Percentiles rank a stretch among this genome's conserved stretches.
Evolutionary conservation across 1,140 invertebrate genomes (phyloP).

Genomic region (Coptotermes formosanus): DNA sequence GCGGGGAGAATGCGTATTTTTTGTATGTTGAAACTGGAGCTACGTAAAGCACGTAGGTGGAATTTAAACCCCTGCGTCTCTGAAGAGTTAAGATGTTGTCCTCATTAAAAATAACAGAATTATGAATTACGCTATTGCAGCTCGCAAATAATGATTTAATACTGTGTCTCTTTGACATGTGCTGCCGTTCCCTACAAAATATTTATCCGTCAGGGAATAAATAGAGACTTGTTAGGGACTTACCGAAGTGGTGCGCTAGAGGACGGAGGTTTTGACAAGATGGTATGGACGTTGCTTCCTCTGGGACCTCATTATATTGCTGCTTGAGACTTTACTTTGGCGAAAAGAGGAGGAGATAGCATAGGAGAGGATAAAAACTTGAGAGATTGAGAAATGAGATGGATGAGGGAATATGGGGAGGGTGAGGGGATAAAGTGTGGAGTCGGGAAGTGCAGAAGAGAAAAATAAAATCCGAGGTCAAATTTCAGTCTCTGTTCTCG

Average conservation of each 20-base stretch:
- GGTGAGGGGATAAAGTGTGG: constrained; percentile 39
- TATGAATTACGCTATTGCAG: too few relatives aligned
- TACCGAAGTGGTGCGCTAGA: neutral
- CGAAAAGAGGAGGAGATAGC: neutral
- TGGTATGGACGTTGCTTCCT: neutral
- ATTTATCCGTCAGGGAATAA: constrained; percentile 10
- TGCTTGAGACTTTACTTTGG: neutral
- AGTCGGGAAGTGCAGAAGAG: constrained; percentile 4
- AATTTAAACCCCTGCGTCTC: too few relatives aligned
- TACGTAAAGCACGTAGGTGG: too few relatives aligned
- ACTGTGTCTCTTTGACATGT: neutral
- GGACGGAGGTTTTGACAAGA: neutral
- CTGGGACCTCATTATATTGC: neutral
- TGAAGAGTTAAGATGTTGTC: too few relatives aligned
- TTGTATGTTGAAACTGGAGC: too few relatives aligned
- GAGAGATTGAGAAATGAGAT: constrained; percentile 25
- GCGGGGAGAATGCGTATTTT: too few relatives aligned
- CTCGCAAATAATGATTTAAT: too few relatives aligned
- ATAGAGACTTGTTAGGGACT: neutral
- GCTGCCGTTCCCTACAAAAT: neutral
- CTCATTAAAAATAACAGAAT: too few relatives aligned
- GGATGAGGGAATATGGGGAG: constrained; percentile 21
- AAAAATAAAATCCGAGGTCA: constrained; percentile 13
- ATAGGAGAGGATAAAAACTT: neutral
- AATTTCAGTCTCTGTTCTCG: neutral